phyloP scores from a whole-genome alignment of 2,113 vertebrate genomes.

The Erpornis zantholeuca region DNA sequence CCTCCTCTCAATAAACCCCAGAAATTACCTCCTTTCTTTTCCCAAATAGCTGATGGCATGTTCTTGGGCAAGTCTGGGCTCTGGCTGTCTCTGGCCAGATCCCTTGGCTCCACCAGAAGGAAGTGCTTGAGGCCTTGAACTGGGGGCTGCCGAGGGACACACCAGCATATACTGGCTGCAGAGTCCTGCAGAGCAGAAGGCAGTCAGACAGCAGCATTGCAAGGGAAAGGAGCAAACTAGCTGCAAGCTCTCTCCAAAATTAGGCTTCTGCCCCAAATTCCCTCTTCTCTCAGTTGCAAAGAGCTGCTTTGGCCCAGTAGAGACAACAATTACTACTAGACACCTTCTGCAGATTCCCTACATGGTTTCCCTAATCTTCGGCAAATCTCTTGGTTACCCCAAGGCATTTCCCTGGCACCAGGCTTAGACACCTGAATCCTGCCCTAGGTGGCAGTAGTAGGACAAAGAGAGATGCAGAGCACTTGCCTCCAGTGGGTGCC shows the following conservation, averaged over 20 bases:
- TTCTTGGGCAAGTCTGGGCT: neutral
- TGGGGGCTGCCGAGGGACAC: neutral
- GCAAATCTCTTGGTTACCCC: neutral
- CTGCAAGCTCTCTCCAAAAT: neutral
- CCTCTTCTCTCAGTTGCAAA: neutral
- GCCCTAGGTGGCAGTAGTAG: slow-evolving; percentile 51
- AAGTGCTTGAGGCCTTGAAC: neutral
- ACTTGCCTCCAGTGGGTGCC: neutral
- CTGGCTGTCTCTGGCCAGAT: neutral
- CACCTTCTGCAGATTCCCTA: neutral
- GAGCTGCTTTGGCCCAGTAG: neutral
- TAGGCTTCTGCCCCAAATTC: neutral
- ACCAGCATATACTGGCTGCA: neutral
- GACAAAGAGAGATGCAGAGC: neutral
- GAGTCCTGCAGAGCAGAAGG: neutral
- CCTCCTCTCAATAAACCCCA: neutral
- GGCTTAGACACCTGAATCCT: neutral
- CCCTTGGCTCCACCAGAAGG: neutral
- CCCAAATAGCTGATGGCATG: neutral
- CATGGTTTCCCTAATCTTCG: neutral
- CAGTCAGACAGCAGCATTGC: neutral
- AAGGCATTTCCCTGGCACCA: neutral
- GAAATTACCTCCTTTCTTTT: neutral
- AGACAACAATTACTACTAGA: neutral
- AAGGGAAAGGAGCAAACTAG: neutral